These are phyloP conservation scores for Hyaena hyaena DNA, from an alignment of 2,113 vertebrate species.

Conservation along the genomic window DNA sequence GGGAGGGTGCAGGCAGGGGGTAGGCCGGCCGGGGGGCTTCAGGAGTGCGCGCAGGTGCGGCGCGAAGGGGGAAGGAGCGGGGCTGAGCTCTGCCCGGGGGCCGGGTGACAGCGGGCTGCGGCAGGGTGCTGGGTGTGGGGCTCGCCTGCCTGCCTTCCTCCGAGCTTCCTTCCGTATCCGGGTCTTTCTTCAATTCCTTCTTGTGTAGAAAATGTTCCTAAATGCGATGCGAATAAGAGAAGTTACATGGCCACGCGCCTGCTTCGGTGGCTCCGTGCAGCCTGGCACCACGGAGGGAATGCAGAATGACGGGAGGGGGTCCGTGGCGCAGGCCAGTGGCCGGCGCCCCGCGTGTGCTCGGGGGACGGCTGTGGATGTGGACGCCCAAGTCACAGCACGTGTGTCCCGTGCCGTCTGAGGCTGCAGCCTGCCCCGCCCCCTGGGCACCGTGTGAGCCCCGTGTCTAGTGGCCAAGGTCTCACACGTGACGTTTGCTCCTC, in stretches of 20 bases:
- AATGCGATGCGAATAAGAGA: not conserved
- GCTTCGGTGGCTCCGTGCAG: not conserved
- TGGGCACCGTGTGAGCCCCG: not conserved
- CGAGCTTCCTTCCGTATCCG: not conserved
- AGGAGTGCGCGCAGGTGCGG: not conserved
- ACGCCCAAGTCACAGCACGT: rapidly evolving
- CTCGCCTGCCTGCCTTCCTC: not conserved
- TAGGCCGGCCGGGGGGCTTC: not conserved
- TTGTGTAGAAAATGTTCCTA: not conserved
- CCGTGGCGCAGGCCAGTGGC: not conserved
- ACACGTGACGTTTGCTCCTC: rapidly evolving
- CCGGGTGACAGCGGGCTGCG: not conserved
- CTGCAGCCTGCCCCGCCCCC: not conserved
- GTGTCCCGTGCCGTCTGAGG: not conserved
- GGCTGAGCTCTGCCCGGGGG: not conserved
- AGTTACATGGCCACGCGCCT: not conserved
- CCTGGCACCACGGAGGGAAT: rapidly evolving
- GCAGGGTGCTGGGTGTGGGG: no score
- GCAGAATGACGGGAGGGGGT: rapidly evolving
- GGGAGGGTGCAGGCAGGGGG: not conserved
- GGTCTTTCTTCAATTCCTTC: not conserved
- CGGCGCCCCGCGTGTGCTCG: not conserved
- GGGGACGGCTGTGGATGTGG: rapidly evolving
- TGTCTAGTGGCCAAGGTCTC: no score
- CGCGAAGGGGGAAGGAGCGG: not conserved